These are phyloP conservation scores for Syrista parreyssii DNA, from an alignment of 2,888 invertebrate species.

Conservation along the genomic window DNA sequence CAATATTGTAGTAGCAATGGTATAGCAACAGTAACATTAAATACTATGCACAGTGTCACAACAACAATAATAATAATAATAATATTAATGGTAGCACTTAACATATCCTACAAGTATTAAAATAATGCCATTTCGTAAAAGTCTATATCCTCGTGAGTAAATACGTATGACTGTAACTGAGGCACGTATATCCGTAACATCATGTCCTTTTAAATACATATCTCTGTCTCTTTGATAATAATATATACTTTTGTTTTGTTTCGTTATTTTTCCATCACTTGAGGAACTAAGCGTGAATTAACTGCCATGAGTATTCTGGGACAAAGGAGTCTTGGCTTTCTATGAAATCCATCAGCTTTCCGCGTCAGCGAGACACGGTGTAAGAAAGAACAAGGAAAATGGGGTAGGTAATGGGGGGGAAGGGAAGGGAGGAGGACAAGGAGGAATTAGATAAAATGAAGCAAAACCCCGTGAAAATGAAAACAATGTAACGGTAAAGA, in stretches of 20 bases:
- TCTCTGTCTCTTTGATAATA: neutral
- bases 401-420: no score
- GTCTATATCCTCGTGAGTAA: neutral
- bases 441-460: conserved; percentile 9
- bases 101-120: conserved; percentile 7
- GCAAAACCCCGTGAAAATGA: neutral
- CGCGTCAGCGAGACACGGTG: neutral
- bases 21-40: neutral
- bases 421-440: neutral
- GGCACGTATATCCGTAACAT: neutral
- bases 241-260: neutral
- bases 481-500: neutral
- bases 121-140: neutral
- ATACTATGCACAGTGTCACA: neutral
- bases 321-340: neutral
- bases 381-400: neutral
- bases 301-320: neutral
- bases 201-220: neutral
- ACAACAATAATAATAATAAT: neutral
- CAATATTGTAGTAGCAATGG: neutral
- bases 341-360: neutral
- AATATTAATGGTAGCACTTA: neutral
- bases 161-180: neutral
- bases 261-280: neutral
- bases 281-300: neutral